Conservation (phyloP, 2,113 vertebrate species). For the Ceratotherium simum region DNA sequence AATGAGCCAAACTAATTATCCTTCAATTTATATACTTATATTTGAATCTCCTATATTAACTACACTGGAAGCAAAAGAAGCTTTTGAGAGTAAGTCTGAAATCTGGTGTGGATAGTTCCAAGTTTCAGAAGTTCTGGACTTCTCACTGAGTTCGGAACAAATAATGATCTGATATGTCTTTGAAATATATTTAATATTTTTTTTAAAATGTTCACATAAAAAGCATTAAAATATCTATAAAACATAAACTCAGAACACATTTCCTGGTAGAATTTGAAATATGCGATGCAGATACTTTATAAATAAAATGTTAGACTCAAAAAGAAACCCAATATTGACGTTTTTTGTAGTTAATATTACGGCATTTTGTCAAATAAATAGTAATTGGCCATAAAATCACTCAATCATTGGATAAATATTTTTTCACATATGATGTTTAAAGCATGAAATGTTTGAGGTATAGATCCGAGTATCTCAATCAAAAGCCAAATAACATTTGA, state of each 20-base stretch:
- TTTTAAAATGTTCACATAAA: neutral
- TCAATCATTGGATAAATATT: neutral
- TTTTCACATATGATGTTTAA: neutral
- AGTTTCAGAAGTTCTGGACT: neutral
- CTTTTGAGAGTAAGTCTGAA: neutral
- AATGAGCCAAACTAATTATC: slow-evolving; percentile 6
- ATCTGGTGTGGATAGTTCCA: neutral
- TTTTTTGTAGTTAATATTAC: neutral
- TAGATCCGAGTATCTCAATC: neutral
- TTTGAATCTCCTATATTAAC: slow-evolving; percentile 36
- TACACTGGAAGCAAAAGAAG: neutral
- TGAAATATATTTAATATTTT: neutral
- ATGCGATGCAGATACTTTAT: neutral
- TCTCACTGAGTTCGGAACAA: neutral
- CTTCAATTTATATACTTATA: slow-evolving; percentile 25
- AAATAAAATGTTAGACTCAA: neutral
- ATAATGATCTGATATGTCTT: neutral
- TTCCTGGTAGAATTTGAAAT: neutral
- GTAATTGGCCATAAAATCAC: neutral
- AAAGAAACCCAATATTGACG: neutral
- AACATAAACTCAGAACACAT: neutral
- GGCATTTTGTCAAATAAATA: neutral
- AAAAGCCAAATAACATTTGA: neutral
- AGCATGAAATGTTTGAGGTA: neutral
- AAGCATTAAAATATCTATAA: neutral